Percentiles rank a stretch among this genome's conserved stretches.
These are phyloP conservation scores for Calliopum simillimum DNA, from an alignment of 2,888 invertebrate genomes.

Conservation along the genomic window DNA sequence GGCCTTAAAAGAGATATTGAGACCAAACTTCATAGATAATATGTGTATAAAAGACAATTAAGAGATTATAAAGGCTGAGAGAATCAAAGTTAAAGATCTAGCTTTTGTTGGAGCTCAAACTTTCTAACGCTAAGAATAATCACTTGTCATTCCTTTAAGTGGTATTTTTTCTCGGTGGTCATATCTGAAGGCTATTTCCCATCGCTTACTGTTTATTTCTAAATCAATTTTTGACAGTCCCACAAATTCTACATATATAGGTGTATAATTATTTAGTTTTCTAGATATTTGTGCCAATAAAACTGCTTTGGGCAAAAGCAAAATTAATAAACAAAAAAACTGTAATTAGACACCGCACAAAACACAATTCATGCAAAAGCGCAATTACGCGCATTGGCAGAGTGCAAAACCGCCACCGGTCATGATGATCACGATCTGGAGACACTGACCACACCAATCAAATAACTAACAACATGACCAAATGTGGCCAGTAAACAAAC, in stretches of 20 bases:
- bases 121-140: no score
- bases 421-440: constrained; percentile 24
- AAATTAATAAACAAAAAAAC: not conserved
- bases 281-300: no score
- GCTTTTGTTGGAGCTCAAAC: no score
- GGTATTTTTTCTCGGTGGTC: no score
- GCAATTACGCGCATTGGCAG: constrained; percentile 22
- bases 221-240: not conserved
- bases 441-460: not conserved
- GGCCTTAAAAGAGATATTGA: constrained; percentile 58
- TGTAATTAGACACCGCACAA: constrained; percentile 24
- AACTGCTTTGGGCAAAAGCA: no score
- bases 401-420: constrained; percentile 44
- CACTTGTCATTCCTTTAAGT: not conserved
- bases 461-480: constrained; percentile 46
- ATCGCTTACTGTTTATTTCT: not conserved
- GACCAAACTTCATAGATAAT: no score
- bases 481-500: constrained; percentile 48
- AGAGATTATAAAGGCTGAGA: no score
- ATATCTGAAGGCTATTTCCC: not conserved
- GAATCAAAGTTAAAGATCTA: no score
- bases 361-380: constrained; percentile 26
- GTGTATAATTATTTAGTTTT: no score
- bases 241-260: not conserved
- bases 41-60: no score